These are phyloP conservation scores for Cataglyphis livida DNA, from an alignment of 2,888 invertebrate genomes.

Conservation along the genomic window DNA sequence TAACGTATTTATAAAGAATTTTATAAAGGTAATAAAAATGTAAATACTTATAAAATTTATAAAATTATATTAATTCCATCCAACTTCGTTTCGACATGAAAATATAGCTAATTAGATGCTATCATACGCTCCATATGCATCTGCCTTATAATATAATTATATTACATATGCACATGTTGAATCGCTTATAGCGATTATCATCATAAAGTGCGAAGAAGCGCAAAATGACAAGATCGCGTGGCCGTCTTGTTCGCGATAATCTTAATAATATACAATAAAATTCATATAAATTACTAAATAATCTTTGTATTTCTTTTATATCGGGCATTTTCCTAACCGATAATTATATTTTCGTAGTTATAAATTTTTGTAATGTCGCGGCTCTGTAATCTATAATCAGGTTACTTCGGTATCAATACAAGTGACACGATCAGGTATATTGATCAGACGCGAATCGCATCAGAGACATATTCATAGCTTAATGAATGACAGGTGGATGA, in stretches of 20 bases:
- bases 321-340: not conserved
- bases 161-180: not conserved
- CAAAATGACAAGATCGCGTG: slow-evolving; percentile 36
- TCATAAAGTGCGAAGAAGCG: slow-evolving; percentile 8
- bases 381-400: not conserved
- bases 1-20: no score
- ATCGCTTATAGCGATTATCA: slow-evolving; percentile 15
- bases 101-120: not conserved
- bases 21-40: no score
- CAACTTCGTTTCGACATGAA: not conserved
- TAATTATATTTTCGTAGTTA: not conserved
- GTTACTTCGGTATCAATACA: not conserved
- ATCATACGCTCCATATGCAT: not conserved
- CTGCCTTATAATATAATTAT: not conserved
- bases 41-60: not conserved
- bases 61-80: not conserved
- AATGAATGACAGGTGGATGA: not conserved
- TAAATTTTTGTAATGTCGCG: not conserved
- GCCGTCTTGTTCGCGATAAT: slow-evolving; percentile 29
- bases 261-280: not conserved
- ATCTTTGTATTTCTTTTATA: not conserved
- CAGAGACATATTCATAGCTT: not conserved
- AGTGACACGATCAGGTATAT: not conserved
- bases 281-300: slow-evolving; percentile 7
- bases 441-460: not conserved